A percentile compares a stretch with the other conserved stretches of the same genome.
Evolutionary conservation across 2,888 invertebrate genomes (phyloP).

Genomic region (Tipula confusa): DNA sequence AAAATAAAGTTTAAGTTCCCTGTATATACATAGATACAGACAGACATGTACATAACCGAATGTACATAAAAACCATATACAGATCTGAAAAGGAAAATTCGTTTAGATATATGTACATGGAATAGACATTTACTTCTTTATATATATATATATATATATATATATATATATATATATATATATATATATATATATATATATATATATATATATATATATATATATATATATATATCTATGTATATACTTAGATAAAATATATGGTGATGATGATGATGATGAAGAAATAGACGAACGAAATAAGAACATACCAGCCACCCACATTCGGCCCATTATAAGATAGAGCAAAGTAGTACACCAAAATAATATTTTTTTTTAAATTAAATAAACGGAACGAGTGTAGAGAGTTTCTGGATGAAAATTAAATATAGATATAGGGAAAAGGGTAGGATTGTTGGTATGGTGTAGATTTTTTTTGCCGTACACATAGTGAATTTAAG

Average conservation of each 20-base stretch:
- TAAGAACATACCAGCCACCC: not conserved
- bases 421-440: not conserved
- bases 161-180: too few species aligned
- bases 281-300: conserved; percentile 3
- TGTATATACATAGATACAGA: not conserved
- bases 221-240: too few species aligned
- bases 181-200: too few species aligned
- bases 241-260: not conserved
- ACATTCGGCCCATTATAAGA: conserved; percentile 25
- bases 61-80: not conserved
- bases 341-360: conserved; percentile 9
- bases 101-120: not conserved
- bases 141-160: too few species aligned
- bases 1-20: not conserved
- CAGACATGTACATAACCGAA: not conserved
- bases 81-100: not conserved
- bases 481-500: not conserved
- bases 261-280: not conserved
- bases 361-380: not conserved
- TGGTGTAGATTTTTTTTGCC: not conserved
- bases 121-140: not conserved
- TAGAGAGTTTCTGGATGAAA: not conserved
- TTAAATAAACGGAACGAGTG: not conserved
- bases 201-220: too few species aligned
- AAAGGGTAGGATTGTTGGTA: not conserved